These are phyloP conservation scores for Agrochola lychnidis DNA, from an alignment of 2,888 invertebrate genomes.

Conservation along the genomic window DNA sequence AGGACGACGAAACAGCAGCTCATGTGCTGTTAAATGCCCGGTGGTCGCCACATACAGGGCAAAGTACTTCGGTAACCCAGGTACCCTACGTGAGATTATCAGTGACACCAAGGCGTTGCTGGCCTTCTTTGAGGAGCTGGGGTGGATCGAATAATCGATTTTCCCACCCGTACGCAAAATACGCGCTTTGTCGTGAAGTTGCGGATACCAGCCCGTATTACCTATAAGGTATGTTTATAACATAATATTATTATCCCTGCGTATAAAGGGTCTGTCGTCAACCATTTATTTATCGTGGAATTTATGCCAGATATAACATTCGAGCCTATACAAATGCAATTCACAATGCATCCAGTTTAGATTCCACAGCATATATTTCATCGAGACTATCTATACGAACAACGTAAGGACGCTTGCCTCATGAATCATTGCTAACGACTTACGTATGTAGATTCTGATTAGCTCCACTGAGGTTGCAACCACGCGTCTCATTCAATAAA, in stretches of 20 bases:
- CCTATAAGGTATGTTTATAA: too few relatives aligned
- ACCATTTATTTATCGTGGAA: background rate
- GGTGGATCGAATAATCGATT: too few relatives aligned
- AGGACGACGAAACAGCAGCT: too few relatives aligned
- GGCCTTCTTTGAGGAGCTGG: too few relatives aligned
- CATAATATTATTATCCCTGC: background rate
- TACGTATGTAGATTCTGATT: slow-evolving; percentile 40
- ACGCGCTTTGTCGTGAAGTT: too few relatives aligned
- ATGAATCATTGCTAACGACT: slow-evolving; percentile 43
- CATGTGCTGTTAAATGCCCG: too few relatives aligned
- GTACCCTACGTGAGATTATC: too few relatives aligned
- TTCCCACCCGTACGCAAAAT: too few relatives aligned
- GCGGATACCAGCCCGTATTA: too few relatives aligned
- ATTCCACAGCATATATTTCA: slow-evolving; percentile 4
- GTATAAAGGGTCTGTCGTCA: background rate
- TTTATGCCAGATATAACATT: background rate
- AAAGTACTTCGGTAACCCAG: too few relatives aligned
- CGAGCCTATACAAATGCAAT: slow-evolving; percentile 4
- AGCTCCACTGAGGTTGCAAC: slow-evolving; percentile 36
- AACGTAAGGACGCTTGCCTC: background rate
- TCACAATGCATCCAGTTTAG: slow-evolving; percentile 11
- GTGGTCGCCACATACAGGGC: too few relatives aligned
- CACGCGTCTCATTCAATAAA: slow-evolving; percentile 31
- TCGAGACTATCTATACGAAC: background rate
- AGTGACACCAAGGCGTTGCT: too few relatives aligned